Base-by-base conservation (phyloP, 2,888 invertebrate genomes). In the Galeopsomyia nigrocyanea region DNA sequence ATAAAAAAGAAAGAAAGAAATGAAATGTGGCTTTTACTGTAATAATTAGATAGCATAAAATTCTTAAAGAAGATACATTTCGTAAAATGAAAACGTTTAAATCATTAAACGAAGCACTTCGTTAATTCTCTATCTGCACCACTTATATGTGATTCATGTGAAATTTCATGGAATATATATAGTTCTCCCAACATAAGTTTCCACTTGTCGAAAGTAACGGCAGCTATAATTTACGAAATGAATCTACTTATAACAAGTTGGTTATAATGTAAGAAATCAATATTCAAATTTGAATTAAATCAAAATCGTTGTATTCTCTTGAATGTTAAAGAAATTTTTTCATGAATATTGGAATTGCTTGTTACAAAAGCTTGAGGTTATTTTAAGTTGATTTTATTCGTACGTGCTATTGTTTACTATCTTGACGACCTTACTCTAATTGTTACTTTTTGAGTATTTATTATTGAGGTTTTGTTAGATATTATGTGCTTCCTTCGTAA, bases 141-240 rank as follows among this genome's bases (percentile, higher is more conserved):
- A 58, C n/a, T 73, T 73, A 63, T 16, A 60, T 64, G 49, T 60
- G 57, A 68, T 71, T 61, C 56, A 68, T 74, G 51, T 74, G 39
- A 31, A 60, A 66, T 66, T 69, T 57, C n/a, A 19, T 53, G 47
- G 47, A 66, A 61, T 26, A 51, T 69, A 6, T 67, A 19, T 14
- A 62, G 57, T 72, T 50, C 57, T 71, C 66, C 58, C 50, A 49
- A 47, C 21, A 17, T 39, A 55, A 64, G 26, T 47, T 10, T 62
- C 73, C 61, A 69, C 51, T 75, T 65, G 17, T 71, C 73, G 64
- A 74, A 50, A 63, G 17, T 7, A 73, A 62, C 68, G 68, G 50
- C 78, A 78, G 77, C 76, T 77, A 77, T 78, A 79, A 79, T 79
- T 77, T 79, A 74, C 75, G 73, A 77, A 77, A 76, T 78, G 77